Evolutionary conservation across 2,888 invertebrate genomes (phyloP).

Genomic region (Abscondita cerata): DNA sequence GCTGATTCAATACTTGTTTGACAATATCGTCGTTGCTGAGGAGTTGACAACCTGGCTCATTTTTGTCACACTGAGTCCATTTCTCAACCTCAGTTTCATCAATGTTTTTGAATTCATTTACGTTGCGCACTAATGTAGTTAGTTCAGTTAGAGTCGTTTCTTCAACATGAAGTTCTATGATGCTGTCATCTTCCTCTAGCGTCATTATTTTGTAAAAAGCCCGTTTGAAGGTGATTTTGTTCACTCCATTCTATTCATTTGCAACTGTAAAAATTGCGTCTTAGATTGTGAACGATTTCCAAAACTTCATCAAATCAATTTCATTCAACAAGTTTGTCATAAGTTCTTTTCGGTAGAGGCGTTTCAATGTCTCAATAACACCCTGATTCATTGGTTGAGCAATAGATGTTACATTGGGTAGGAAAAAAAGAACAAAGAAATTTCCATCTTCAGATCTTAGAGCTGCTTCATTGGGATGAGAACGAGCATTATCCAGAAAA

Average conservation of each 20-base stretch:
- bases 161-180: not conserved
- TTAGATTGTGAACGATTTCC: conserved; percentile 4
- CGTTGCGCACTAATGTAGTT: not conserved
- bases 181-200: too few relatives aligned
- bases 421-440: too few relatives aligned
- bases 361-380: conserved; percentile 5
- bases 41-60: not conserved
- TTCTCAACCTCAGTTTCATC: not conserved
- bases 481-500: too few relatives aligned
- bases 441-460: too few relatives aligned
- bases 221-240: not conserved
- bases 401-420: conserved; percentile 1
- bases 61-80: too few relatives aligned
- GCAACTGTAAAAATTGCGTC: conserved; percentile 1
- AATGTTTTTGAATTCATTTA: not conserved
- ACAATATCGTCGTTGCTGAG: not conserved
- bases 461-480: too few relatives aligned
- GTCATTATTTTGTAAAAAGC: too few relatives aligned
- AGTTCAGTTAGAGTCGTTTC: not conserved
- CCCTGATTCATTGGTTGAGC: conserved; percentile 1
- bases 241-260: not conserved
- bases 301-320: conserved; percentile 1
- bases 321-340: conserved; percentile 6
- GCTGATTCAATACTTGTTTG: not conserved
- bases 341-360: conserved; percentile 1